Conservation (phyloP, 2,888 invertebrate genomes). For the Elmis aenea region DNA sequence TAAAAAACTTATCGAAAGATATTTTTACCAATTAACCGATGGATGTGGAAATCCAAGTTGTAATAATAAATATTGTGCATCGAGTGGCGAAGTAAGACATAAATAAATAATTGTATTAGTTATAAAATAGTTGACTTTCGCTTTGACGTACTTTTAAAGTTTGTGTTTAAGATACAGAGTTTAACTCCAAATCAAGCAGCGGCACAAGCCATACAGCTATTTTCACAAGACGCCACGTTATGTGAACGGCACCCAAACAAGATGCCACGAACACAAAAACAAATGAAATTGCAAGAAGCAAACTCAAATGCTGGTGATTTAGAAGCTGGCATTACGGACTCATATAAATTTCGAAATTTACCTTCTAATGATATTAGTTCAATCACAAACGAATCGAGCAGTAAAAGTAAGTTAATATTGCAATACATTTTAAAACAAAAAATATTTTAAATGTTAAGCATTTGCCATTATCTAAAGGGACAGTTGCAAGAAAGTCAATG, state of each 20-base stretch:
- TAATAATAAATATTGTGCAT: constrained; percentile 82
- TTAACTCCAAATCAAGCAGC: constrained; percentile 87
- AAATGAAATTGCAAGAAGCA: constrained; percentile 19
- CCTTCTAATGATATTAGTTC: constrained; percentile 35
- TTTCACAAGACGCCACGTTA: constrained; percentile 76
- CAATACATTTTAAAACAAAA: too few relatives aligned
- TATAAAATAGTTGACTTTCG: constrained; percentile 3
- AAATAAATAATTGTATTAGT: neutral
- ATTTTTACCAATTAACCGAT: constrained; percentile 87
- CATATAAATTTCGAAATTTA: constrained; percentile 18
- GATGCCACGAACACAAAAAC: constrained; percentile 58
- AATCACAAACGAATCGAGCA: constrained; percentile 29
- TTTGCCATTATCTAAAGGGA: too few relatives aligned
- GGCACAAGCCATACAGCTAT: constrained; percentile 80
- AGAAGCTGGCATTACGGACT: constrained; percentile 10
- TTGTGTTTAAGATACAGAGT: constrained; percentile 55
- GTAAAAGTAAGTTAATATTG: constrained; percentile 27
- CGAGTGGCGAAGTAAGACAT: constrained; percentile 72
- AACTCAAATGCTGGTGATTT: constrained; percentile 14
- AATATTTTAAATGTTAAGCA: too few relatives aligned
- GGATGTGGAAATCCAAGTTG: constrained; percentile 90
- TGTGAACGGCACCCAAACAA: constrained; percentile 74
- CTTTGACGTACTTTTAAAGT: constrained; percentile 6
- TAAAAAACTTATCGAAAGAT: constrained; percentile 82
- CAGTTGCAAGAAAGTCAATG: too few relatives aligned